A percentile compares a stretch with the other conserved stretches of the same genome.
These are phyloP conservation scores for Ditylenchus dipsaci DNA, from an alignment of 1,140 invertebrate genomes.

Conservation along the genomic window DNA sequence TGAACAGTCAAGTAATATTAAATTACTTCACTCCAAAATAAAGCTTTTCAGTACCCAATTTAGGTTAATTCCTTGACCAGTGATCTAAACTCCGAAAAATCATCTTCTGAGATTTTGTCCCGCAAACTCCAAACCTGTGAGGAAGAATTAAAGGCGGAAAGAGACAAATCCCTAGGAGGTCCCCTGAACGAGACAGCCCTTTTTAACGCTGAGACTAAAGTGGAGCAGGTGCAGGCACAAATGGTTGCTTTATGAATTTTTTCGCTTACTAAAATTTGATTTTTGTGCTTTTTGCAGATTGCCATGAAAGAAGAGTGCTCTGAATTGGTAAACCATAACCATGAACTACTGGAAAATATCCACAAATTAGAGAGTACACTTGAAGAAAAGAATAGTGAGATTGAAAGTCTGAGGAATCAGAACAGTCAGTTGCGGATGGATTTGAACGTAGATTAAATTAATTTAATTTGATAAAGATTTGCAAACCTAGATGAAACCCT, in stretches of 20 bases:
- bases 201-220: constrained; percentile 4
- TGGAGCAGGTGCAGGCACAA: not conserved
- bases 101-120: not conserved
- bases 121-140: not conserved
- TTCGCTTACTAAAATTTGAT: not conserved
- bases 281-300: not conserved
- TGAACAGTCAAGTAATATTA: no score
- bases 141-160: constrained; percentile 1
- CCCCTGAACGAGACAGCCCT: constrained; percentile 4
- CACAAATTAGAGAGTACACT: constrained; percentile 3
- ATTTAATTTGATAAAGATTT: no score
- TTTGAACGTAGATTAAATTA: not conserved
- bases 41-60: no score
- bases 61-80: no score
- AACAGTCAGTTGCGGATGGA: not conserved
- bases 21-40: no score
- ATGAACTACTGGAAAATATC: not conserved
- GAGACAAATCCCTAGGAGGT: not conserved
- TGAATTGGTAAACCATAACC: not conserved
- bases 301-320: not conserved
- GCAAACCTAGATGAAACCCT: no score
- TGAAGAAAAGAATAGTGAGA: not conserved
- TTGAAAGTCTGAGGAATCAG: not conserved
- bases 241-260: not conserved
- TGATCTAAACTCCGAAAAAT: not conserved